Evolutionary conservation across 2,888 invertebrate genomes (phyloP), one percentile per base, ranked within the genome.

Genomic region (Asteroscopus sphinx): DNA sequence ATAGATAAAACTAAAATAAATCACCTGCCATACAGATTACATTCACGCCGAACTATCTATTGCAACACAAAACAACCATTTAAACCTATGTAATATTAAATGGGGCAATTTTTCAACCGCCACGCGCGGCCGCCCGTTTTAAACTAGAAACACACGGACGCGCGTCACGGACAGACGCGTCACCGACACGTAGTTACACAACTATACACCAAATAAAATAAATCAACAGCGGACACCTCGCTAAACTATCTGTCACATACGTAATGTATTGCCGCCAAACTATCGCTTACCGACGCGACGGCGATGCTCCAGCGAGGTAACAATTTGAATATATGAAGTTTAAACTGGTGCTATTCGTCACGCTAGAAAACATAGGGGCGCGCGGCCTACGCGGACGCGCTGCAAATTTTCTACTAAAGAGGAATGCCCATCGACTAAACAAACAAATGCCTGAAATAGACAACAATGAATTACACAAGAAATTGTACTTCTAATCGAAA

Each of bases 141-240:
- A 51, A 44, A 62, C 45, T 49, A 52, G 52, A 47, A 52, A 45
- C 51, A 63, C 48, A 48, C 40, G 51, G 52, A n/a, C 26, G 5
- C 13, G 33, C 25, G 57, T 28, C 46, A 30, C 36, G 64, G 35
- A n/a, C 47, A 15, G 39, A 4, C 36, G 16, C 53, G 28, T 15
- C 3, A 1, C 37, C 36, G 47, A 52, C 66, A 48, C 37, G 35
- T 52, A 25, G 47, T 48, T 54, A 71, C 71, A 53, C 42, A 53
- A 60, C 53, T 71, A 66, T 54, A 71, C 62, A 71, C 51, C 54
- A 57, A 75, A 68, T 63, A 60, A 71, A 74, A 72, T 72, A 71
- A 57, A 72, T 71, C 68, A 75, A 71, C 59, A 55, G 56, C 39
- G 47, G 68, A 71, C 58, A 57, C 63, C 39, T 13, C 54, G 54